Percentiles rank a stretch among this genome's conserved stretches.
phyloP scores from a whole-genome alignment of 37 sponge, comb jelly and placozoan species.

The Spongilla lacustris region DNA sequence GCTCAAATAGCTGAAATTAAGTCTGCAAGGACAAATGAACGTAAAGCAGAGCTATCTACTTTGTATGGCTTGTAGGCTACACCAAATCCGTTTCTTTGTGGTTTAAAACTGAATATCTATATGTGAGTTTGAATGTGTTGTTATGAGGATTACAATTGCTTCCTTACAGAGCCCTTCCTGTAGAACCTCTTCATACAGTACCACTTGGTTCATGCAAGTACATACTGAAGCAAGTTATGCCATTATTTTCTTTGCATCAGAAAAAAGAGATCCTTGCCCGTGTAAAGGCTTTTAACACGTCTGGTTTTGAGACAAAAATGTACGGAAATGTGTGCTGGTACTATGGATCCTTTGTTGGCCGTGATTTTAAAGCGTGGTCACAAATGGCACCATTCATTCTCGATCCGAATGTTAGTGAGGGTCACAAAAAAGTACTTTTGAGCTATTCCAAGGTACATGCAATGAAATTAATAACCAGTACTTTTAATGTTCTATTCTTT shows the following conservation, averaged over 20 bases:
- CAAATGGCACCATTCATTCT: slow-evolving; percentile 48
- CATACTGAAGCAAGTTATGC: slow-evolving; percentile 23
- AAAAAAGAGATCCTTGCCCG: slow-evolving; percentile 33
- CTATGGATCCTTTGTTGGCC: slow-evolving; percentile 33
- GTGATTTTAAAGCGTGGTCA: slow-evolving; percentile 44
- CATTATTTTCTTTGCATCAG: background rate
- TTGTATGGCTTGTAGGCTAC: too few relatives aligned
- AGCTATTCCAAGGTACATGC: background rate
- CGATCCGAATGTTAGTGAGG: slow-evolving; percentile 7
- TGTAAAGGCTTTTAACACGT: slow-evolving; percentile 6
- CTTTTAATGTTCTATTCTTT: background rate
- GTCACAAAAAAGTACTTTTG: slow-evolving; percentile 5
- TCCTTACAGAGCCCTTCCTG: slow-evolving; percentile 24
- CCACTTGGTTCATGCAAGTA: slow-evolving; percentile 48
- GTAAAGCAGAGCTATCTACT: too few relatives aligned
- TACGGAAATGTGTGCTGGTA: slow-evolving; percentile 4
- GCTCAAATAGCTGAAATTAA: background rate
- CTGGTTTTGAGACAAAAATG: slow-evolving; percentile 19
- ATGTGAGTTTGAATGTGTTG: too few relatives aligned
- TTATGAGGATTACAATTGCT: too few relatives aligned
- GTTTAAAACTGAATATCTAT: too few relatives aligned
- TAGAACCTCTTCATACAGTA: slow-evolving; percentile 49
- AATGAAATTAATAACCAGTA: background rate
- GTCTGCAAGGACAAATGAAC: too few relatives aligned
- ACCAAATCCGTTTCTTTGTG: too few relatives aligned